Percentiles rank a stretch among this genome's conserved stretches.
Conservation (phyloP, 1,140 invertebrate genomes). For the Mactra quadrangularis region DNA sequence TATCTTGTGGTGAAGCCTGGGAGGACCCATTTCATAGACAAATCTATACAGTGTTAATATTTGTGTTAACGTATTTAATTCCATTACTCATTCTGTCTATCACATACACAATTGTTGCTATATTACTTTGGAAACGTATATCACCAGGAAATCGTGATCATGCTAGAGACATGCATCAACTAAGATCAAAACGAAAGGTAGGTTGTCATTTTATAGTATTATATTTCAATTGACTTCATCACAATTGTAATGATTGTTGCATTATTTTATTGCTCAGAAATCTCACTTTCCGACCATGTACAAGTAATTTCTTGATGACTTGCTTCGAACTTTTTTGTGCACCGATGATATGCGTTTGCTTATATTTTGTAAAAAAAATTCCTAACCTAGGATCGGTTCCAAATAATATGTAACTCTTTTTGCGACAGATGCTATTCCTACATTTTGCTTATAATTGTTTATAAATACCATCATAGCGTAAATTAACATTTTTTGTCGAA, state of each 20-base stretch:
- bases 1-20: slow-evolving; percentile 77
- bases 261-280: too few species aligned
- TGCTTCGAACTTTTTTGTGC: too few species aligned
- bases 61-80: slow-evolving; percentile 85
- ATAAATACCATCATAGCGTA: too few species aligned
- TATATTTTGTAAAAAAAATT: too few species aligned
- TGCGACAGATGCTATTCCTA: too few species aligned
- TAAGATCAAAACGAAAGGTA: slow-evolving; percentile 85
- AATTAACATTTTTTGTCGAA: too few species aligned
- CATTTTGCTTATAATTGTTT: too few species aligned
- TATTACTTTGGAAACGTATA: slow-evolving; percentile 83
- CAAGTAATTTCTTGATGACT: too few species aligned
- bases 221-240: not conserved
- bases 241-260: not conserved
- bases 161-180: slow-evolving; percentile 83
- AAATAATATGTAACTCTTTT: too few species aligned
- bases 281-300: too few species aligned
- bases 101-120: slow-evolving; percentile 83
- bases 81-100: slow-evolving; percentile 84
- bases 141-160: slow-evolving; percentile 85
- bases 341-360: too few species aligned
- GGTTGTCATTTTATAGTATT: not conserved
- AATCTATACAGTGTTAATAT: slow-evolving; percentile 84
- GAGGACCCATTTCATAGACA: slow-evolving; percentile 68
- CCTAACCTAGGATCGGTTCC: too few species aligned